A percentile compares a stretch with the other conserved stretches of the same genome.
These are phyloP conservation scores for Caenorhabditis remanei DNA, from an alignment of 1,140 invertebrate genomes.

Conservation along the genomic window DNA sequence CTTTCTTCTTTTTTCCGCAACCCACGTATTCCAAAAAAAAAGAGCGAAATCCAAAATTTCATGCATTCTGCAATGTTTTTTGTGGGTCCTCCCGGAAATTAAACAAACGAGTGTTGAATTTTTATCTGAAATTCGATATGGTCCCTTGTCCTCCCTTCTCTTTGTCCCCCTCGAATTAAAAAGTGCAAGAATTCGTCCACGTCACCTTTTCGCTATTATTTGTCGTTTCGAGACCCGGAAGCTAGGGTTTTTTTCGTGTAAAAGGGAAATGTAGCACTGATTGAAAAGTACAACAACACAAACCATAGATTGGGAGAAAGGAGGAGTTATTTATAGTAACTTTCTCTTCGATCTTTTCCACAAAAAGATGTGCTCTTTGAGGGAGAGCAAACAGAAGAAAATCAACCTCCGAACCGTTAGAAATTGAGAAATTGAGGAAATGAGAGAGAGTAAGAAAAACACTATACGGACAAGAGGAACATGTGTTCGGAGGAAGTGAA, in stretches of 20 bases:
- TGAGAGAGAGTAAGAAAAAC: background rate
- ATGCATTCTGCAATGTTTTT: background rate
- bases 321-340: background rate
- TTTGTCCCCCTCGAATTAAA: background rate
- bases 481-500: no score
- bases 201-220: background rate
- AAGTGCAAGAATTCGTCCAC: background rate
- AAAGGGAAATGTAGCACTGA: background rate
- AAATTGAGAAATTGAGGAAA: constrained; percentile 14
- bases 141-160: background rate
- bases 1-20: no score
- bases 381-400: constrained; percentile 13
- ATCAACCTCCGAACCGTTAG: constrained; percentile 39
- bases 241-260: background rate
- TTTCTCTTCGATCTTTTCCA: constrained; percentile 25
- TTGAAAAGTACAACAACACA: constrained; percentile 27
- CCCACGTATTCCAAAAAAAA: no score
- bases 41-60: background rate
- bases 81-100: constrained; percentile 9
- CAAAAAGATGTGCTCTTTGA: background rate
- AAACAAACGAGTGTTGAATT: constrained; percentile 17
- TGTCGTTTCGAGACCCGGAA: constrained; percentile 11
- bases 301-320: no score
- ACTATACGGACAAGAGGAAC: background rate
- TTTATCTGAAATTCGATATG: constrained; percentile 24